Conservation (phyloP, 2,888 invertebrate genomes). For the Aspidiotus destructor region DNA sequence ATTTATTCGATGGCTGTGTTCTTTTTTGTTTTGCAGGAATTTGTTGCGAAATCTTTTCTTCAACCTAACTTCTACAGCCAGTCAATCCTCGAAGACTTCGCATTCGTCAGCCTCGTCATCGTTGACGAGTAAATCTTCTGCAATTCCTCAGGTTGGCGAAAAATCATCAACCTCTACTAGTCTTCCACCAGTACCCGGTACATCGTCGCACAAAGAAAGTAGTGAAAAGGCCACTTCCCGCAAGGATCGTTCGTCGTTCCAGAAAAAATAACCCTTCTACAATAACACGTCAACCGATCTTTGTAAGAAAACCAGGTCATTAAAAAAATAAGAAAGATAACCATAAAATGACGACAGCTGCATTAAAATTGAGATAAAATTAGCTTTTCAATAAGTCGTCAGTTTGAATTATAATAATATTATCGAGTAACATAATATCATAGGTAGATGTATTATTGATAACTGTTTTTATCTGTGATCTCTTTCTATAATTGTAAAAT, state of each 20-base stretch:
- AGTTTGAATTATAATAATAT: background rate
- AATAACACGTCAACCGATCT: too few relatives aligned
- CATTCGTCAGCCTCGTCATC: constrained; percentile 9
- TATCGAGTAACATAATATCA: background rate
- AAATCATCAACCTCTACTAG: constrained; percentile 19
- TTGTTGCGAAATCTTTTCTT: constrained; percentile 23
- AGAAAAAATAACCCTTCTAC: constrained; percentile 11
- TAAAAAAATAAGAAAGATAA: background rate
- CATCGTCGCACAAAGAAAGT: constrained; percentile 2
- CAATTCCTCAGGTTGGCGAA: constrained; percentile 23
- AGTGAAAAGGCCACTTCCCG: constrained; percentile 11
- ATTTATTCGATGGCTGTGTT: background rate
- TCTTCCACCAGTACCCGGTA: constrained; percentile 26
- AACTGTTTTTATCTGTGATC: constrained; percentile 29
- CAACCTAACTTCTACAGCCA: constrained; percentile 17
- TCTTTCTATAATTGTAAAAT: constrained; percentile 9
- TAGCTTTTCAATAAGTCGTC: too few relatives aligned
- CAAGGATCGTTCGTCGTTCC: constrained; percentile 4
- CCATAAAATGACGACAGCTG: background rate
- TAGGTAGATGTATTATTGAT: constrained; percentile 1
- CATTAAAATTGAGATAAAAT: too few relatives aligned
- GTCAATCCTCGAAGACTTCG: constrained; percentile 20
- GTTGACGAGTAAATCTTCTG: background rate
- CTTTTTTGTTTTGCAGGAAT: constrained; percentile 12
- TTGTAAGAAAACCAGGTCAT: background rate